Evolutionary conservation across 2,888 invertebrate genomes (phyloP), one percentile per base, ranked within the genome.

Genomic region (Temnothorax rugatulus): DNA sequence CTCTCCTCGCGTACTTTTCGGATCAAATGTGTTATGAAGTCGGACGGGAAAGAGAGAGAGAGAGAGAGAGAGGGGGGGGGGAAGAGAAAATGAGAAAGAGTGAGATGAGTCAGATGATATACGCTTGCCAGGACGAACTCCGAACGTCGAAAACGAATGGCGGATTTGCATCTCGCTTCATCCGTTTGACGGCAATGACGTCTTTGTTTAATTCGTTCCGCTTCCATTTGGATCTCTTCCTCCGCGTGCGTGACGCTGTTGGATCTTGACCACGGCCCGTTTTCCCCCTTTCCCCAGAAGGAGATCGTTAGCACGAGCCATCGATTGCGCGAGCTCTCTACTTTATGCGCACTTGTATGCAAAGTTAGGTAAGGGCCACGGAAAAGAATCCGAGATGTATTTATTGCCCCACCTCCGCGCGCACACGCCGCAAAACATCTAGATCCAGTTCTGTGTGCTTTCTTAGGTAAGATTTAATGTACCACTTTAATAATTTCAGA

Each of bases 401-500:
- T 77, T 66, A 77, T 79, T 18, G 68, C 13, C 7, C 68, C 68
- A 15, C 41, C 44, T 68, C 54, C 41, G 54, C 66, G 41, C n/a
- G n/a, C 54, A 7, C 47, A 11, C 63, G 7, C 18, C 50, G 11
- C 50, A 9, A 7, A 52, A 54, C 38, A n/a, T 68, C n/a, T 15
- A 44, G 29, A 68, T 79, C 21, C 47, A 59, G 44, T 47, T 59
- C n/a, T 77, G n/a, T 44, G 18, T 18, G 3, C 25, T 73, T 18
- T 2, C 41, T 52, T 59, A 41, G 52, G 25, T 54, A 4, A 57
- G 54, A 77, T 57, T 77, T 68, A 77, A 52, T 15, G 25, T 21
- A 41, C 54, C n/a, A 15, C 44, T 77, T 54, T 57, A 77, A 77
- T 77, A 57, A 77, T 68, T 68, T 77, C 54, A 77, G 68, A 77